Conservation (phyloP, 2,113 vertebrate genomes). For the Puffinus mauretanicus region DNA sequence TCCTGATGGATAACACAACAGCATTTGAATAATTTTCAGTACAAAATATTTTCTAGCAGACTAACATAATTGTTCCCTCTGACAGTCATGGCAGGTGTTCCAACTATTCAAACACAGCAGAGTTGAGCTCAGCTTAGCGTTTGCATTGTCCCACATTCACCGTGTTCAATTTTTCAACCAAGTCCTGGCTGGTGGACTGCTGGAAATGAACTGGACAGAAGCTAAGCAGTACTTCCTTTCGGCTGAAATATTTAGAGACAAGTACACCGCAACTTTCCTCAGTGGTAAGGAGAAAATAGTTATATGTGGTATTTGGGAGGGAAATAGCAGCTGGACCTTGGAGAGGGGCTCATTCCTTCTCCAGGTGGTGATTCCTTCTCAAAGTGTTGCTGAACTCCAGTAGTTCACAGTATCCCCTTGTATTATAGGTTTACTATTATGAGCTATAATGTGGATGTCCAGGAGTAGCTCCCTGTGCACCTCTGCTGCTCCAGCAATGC, state of each 20-base stretch:
- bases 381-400: neutral
- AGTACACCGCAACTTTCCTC: neutral
- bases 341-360: neutral
- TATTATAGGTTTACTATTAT: neutral
- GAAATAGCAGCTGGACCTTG: neutral
- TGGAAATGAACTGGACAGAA: neutral
- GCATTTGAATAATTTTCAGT: neutral
- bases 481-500: neutral
- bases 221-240: neutral
- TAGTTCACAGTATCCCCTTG: neutral
- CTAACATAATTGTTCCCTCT: neutral
- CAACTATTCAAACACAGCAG: neutral
- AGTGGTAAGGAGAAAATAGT: neutral
- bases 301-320: neutral
- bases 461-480: neutral
- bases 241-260: neutral
- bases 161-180: neutral
- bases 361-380: neutral
- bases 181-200: neutral
- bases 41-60: neutral
- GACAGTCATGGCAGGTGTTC: neutral
- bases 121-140: neutral
- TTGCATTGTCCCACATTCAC: neutral
- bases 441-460: neutral
- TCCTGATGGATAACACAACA: neutral